Evolutionary conservation across 1,140 invertebrate species (phyloP).

Genomic region (Babylonia areolata): DNA sequence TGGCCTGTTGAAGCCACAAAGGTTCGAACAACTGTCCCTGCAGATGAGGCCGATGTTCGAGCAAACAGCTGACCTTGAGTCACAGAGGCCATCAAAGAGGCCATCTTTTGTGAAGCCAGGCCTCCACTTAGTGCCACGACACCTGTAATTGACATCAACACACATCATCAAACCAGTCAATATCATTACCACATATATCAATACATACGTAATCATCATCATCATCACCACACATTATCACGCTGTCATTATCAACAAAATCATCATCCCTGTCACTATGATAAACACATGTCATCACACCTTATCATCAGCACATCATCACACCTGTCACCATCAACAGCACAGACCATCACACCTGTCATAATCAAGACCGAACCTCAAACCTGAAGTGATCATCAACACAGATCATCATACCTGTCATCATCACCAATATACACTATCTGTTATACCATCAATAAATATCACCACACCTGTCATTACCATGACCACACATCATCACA

Average conservation of each 20-base stretch:
- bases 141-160: slow-evolving; percentile 32
- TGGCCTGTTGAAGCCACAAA: slow-evolving; percentile 20
- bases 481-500: no score
- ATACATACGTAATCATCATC: no score
- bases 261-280: slow-evolving; percentile 32
- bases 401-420: neutral
- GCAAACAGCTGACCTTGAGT: slow-evolving; percentile 53
- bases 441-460: neutral
- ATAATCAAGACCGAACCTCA: slow-evolving; percentile 27
- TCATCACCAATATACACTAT: neutral
- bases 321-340: no score
- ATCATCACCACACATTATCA: no score
- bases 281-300: slow-evolving; percentile 13
- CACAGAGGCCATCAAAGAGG: slow-evolving; percentile 49
- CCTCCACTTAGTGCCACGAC: slow-evolving; percentile 43
- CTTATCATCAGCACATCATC: no score
- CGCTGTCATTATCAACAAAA: neutral
- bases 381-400: neutral
- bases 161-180: slow-evolving; percentile 2
- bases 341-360: no score
- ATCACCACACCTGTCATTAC: no score
- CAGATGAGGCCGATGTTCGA: slow-evolving; percentile 27
- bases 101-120: slow-evolving; percentile 49
- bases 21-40: slow-evolving; percentile 25
- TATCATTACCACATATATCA: no score